These are phyloP conservation scores for Scleropages formosus DNA, from an alignment of 2,797 vertebrate species.

Conservation along the genomic window DNA sequence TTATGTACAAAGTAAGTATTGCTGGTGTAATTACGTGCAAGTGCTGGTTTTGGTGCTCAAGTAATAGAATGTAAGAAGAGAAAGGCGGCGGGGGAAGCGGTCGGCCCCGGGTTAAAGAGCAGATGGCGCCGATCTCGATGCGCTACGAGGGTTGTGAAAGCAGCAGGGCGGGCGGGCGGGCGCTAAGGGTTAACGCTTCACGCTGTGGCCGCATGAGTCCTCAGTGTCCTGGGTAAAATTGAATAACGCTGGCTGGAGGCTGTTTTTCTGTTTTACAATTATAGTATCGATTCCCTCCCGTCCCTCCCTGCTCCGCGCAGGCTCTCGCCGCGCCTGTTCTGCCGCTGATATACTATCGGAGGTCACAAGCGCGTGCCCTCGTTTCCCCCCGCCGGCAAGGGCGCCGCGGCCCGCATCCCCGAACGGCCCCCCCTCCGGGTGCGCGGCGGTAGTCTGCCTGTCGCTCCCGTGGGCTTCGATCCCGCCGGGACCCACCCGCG, in stretches of 20 bases:
- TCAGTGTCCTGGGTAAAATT: conserved; percentile 16
- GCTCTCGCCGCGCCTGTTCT: not conserved
- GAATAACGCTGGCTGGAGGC: conserved; percentile 6
- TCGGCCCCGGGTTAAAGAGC: too few species aligned
- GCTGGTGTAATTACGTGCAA: too few species aligned
- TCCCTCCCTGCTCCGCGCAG: not conserved
- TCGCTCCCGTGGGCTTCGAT: not conserved
- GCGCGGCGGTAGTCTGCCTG: not conserved
- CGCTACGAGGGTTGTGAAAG: too few species aligned
- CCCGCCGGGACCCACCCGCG: not conserved
- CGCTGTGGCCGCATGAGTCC: not conserved
- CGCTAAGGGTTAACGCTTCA: conserved; percentile 8
- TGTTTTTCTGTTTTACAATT: conserved; percentile 26
- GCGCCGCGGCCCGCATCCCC: not conserved
- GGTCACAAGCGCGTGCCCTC: not conserved
- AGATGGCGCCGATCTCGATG: too few species aligned
- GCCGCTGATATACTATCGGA: conserved; percentile 19
- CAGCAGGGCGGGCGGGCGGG: not conserved
- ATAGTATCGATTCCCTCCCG: conserved; percentile 20
- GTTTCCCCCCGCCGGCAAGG: not conserved
- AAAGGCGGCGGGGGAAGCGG: too few species aligned
- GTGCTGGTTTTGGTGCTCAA: too few species aligned
- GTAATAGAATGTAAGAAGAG: too few species aligned
- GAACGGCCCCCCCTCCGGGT: not conserved
- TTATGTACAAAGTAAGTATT: too few species aligned